Evolutionary conservation across 2,797 vertebrate genomes (phyloP).

Genomic region (Chaenodraco wilsoni): DNA sequence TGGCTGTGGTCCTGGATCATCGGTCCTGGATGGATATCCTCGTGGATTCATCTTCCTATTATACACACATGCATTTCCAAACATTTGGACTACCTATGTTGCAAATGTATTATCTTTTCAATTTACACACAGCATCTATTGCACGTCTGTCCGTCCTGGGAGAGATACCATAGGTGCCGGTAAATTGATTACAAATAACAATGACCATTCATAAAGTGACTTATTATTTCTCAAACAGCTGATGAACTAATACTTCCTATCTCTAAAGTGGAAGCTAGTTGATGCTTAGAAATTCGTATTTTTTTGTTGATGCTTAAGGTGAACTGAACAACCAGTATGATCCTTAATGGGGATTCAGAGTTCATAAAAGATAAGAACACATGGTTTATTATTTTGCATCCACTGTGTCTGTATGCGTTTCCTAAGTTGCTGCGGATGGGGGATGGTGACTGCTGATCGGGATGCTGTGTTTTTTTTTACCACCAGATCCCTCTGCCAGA

Average conservation of each 20-base stretch:
- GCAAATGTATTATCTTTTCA: no score
- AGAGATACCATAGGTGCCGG: no score
- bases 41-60: no score
- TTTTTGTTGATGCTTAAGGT: not conserved
- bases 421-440: constrained; percentile 19
- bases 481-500: constrained; percentile 45
- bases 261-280: not conserved
- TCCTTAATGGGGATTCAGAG: not conserved
- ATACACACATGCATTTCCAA: no score
- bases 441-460: constrained; percentile 27
- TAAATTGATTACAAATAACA: not conserved
- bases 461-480: constrained; percentile 50
- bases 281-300: constrained; percentile 1
- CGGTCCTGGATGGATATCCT: no score
- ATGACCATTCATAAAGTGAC: not conserved
- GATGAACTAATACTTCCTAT: not conserved
- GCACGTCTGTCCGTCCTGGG: no score
- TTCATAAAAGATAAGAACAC: not conserved
- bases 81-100: no score
- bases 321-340: not conserved
- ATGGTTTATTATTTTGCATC: constrained; percentile 7
- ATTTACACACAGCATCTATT: no score
- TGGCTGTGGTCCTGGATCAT: no score
- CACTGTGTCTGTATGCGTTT: constrained; percentile 10
- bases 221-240: not conserved